Evolutionary conservation across 2,797 vertebrate genomes (phyloP).

Genomic region (Acanthopagrus latus): DNA sequence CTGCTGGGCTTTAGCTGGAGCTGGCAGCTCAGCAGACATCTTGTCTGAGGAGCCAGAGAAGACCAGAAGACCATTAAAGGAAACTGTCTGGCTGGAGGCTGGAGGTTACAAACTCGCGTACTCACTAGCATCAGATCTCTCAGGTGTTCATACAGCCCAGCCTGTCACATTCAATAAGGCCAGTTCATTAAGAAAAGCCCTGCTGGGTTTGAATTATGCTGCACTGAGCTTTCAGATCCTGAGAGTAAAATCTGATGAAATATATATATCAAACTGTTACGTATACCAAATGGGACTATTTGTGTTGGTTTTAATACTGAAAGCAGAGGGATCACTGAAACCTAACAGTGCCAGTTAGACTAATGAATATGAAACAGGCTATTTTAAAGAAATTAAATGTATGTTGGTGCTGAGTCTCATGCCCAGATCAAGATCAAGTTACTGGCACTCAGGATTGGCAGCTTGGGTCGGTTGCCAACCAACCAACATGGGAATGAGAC

Average conservation of each 20-base stretch:
- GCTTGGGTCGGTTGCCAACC: too few relatives aligned
- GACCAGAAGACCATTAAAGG: constrained; percentile 1
- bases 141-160: constrained; percentile 11
- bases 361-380: not conserved
- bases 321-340: not conserved
- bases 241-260: not conserved
- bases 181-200: not conserved
- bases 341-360: not conserved
- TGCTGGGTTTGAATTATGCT: not conserved
- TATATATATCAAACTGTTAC: not conserved
- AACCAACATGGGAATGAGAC: too few relatives aligned
- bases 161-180: not conserved
- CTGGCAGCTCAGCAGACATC: constrained; percentile 34
- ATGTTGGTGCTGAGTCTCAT: too few relatives aligned
- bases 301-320: not conserved
- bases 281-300: not conserved
- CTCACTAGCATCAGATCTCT: constrained; percentile 1
- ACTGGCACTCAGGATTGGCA: too few relatives aligned
- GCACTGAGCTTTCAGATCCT: not conserved
- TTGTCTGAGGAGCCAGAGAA: constrained; percentile 1
- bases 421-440: too few relatives aligned
- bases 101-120: not conserved
- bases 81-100: not conserved
- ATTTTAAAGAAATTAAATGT: too few relatives aligned
- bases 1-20: constrained; percentile 38